phyloP scores from a whole-genome alignment of 2,888 invertebrate species.

The Lasioglossum villosulum region DNA sequence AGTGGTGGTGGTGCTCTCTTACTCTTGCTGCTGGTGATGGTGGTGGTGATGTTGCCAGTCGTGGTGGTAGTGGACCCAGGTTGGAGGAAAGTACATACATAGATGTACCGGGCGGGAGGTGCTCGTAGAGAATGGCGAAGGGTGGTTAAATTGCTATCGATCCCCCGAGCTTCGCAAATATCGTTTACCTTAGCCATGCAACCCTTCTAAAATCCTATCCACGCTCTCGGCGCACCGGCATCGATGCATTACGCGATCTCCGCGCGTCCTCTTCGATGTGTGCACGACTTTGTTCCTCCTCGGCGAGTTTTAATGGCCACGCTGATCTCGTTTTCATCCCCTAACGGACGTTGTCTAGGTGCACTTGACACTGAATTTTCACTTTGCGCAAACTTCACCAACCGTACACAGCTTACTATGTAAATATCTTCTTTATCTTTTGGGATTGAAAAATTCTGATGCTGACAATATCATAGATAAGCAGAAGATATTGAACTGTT shows the following conservation, averaged over 20 bases:
- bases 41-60: slow-evolving; percentile 14
- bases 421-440: neutral
- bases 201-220: slow-evolving; percentile 48
- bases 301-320: neutral
- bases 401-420: neutral
- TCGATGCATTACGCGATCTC: slow-evolving; percentile 45
- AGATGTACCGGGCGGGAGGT: slow-evolving; percentile 55
- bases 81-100: slow-evolving; percentile 50
- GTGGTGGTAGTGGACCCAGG: slow-evolving; percentile 39
- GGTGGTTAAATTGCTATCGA: slow-evolving; percentile 78
- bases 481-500: neutral
- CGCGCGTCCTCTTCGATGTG: slow-evolving; percentile 31
- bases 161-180: slow-evolving; percentile 72
- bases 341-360: neutral
- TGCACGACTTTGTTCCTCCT: slow-evolving; percentile 36
- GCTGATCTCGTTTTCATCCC: neutral
- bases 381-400: neutral
- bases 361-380: slow-evolving; percentile 11
- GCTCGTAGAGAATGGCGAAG: slow-evolving; percentile 70
- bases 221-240: slow-evolving; percentile 25
- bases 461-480: neutral
- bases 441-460: neutral
- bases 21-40: neutral
- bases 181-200: slow-evolving; percentile 73
- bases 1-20: slow-evolving; percentile 14